These are phyloP conservation scores for Drosophila tripunctata DNA, from an alignment of 2,888 invertebrate genomes.

Conservation along the genomic window DNA sequence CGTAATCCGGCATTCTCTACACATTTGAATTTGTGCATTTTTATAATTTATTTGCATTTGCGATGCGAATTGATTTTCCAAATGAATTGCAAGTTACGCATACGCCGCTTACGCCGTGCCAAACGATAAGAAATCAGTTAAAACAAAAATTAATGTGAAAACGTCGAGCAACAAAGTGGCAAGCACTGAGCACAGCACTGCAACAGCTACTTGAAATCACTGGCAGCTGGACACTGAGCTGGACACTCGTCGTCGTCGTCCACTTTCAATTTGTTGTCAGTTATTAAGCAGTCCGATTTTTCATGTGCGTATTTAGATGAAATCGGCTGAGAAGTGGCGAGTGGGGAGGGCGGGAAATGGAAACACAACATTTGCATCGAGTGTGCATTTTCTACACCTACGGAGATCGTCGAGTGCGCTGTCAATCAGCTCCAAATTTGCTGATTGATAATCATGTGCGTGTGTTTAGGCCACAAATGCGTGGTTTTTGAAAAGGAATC, in stretches of 20 bases:
- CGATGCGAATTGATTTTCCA: conserved; percentile 63
- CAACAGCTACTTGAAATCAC: too few relatives aligned
- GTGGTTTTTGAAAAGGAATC: conserved; percentile 69
- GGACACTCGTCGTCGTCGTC: conserved; percentile 4
- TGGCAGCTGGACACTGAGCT: conserved; percentile 4
- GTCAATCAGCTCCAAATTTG: conserved; percentile 62
- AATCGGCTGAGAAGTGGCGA: conserved; percentile 1
- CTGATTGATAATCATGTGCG: conserved; percentile 75
- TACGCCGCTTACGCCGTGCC: conserved; percentile 51
- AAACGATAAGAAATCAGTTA: conserved; percentile 71
- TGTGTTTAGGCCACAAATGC: conserved; percentile 29
- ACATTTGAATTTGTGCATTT: conserved; percentile 21
- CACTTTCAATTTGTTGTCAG: conserved; percentile 70
- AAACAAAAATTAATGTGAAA: conserved; percentile 66
- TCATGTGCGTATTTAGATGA: conserved; percentile 53
- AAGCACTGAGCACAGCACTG: too few relatives aligned
- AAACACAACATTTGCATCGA: conserved; percentile 35
- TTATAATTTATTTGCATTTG: conserved; percentile 62
- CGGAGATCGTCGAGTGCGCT: conserved; percentile 49
- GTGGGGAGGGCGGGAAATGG: background rate
- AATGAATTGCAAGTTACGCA: conserved; percentile 68
- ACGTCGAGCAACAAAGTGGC: conserved; percentile 32
- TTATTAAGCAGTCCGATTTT: conserved; percentile 71
- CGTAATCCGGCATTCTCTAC: background rate
- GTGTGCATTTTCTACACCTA: conserved; percentile 71